Evolutionary conservation across 2,888 invertebrate species (phyloP).

Genomic region (Thera britannica): DNA sequence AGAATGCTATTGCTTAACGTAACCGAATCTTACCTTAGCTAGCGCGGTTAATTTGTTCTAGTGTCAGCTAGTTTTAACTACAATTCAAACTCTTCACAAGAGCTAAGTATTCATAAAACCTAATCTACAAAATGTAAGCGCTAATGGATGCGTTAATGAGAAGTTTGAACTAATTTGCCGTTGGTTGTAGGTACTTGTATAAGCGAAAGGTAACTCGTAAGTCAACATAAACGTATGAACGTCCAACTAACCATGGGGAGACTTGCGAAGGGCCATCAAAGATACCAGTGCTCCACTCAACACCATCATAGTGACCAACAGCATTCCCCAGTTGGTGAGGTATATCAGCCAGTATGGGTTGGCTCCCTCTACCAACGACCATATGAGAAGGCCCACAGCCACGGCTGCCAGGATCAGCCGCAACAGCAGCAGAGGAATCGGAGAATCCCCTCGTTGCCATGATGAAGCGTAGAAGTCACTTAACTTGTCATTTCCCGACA

Average conservation of each 20-base stretch:
- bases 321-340: slow-evolving; percentile 77
- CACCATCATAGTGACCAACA: slow-evolving; percentile 58
- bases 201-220: neutral
- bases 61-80: slow-evolving; percentile 23
- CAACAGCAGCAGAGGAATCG: slow-evolving; percentile 65
- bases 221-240: slow-evolving; percentile 11
- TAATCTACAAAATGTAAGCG: neutral
- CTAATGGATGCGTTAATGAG: too few species aligned
- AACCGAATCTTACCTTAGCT: slow-evolving; percentile 5
- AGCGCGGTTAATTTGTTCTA: slow-evolving; percentile 21
- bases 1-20: slow-evolving; percentile 18
- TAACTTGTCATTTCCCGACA: slow-evolving; percentile 63
- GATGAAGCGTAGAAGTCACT: slow-evolving; percentile 75
- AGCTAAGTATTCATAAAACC: neutral
- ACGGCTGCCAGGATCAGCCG: slow-evolving; percentile 57
- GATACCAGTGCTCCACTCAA: slow-evolving; percentile 65
- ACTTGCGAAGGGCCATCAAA: slow-evolving; percentile 50
- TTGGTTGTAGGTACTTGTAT: neutral
- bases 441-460: slow-evolving; percentile 76
- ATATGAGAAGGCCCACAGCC: slow-evolving; percentile 60
- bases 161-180: neutral
- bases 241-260: slow-evolving; percentile 56
- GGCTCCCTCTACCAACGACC: slow-evolving; percentile 60
- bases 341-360: slow-evolving; percentile 66
- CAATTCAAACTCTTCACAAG: too few species aligned